Base-by-base conservation (phyloP, 2,113 vertebrate species). In the Microtus oregoni region DNA sequence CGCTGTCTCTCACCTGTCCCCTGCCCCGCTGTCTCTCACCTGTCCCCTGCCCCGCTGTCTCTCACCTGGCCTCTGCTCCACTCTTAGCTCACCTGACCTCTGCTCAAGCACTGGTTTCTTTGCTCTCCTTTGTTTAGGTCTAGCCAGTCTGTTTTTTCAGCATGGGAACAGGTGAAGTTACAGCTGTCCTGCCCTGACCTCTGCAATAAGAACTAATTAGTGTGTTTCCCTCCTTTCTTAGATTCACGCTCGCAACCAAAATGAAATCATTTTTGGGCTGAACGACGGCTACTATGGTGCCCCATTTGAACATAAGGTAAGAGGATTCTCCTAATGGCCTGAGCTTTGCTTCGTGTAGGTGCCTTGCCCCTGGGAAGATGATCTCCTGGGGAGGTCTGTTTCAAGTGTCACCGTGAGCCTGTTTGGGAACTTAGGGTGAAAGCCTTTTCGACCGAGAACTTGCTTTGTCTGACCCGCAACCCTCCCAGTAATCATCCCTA, bases 281-380 rank as follows among this genome's bases (percentile, higher is more conserved):
- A 99, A 99, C 88, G 99, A 99, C 98, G 99, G 99, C 97, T 99
- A 99, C 98, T 99, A 99, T 20, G 99, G 99, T 98, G 99, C 99
- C 98, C 99, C 99, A 47, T 99, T 99, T 98, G 99, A 99, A 98
- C 99, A 99, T 81, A 99, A 99, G 99, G 99, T 99, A 98, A 98
- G 97, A 97, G 72, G 26, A 67, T 70, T 92, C 72, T 95, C 8
- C 0, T 38, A 6, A 35, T 93, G 67, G 22, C 76, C 0, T 61
- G 70, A 78, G 30, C 68, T 90, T 78, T 96, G 22, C 79, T 94
- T 79, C 75, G 58, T 67, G 28, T 58, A 61, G 9, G 38, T 77
- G 38, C 78, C 14, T 4, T 67, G 61, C n/a, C 17, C 67, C 50
- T 72, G n/a, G 28, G 22, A 81, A 65, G 41, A 61, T 72, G 22